A percentile compares a stretch with the other conserved stretches of the same genome.
phyloP scores from a whole-genome alignment of 2,888 invertebrate genomes.

The Lepidonotus clava region DNA sequence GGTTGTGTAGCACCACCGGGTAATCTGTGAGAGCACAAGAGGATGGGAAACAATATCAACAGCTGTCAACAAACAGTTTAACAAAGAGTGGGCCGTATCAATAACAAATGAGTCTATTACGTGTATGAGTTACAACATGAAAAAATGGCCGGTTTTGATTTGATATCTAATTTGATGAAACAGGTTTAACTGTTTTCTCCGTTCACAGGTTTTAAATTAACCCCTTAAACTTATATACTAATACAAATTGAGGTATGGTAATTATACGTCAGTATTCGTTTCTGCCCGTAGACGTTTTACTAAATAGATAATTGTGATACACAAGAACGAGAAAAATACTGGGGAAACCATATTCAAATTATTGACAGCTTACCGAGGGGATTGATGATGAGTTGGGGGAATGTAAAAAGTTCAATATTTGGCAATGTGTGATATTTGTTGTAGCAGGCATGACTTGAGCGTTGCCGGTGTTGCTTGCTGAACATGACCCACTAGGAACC shows the following conservation, averaged over 20 bases:
- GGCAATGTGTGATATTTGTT: conserved; percentile 19
- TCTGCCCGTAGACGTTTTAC: too few species aligned
- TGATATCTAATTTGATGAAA: too few species aligned
- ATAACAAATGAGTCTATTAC: too few species aligned
- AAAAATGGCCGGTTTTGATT: too few species aligned
- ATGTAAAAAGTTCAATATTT: conserved; percentile 47
- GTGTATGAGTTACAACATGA: too few species aligned
- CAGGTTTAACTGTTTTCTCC: too few species aligned
- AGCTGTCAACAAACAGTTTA: neutral
- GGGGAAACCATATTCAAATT: neutral
- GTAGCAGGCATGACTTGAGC: neutral
- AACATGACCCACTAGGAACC: neutral
- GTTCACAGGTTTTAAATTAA: too few species aligned
- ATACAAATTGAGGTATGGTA: too few species aligned
- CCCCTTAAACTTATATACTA: too few species aligned
- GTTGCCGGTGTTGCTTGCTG: neutral
- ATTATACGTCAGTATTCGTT: too few species aligned
- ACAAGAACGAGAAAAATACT: too few species aligned
- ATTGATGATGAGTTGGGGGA: conserved; percentile 25
- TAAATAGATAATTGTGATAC: too few species aligned
- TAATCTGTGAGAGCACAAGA: neutral
- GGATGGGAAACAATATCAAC: neutral
- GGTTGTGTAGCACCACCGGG: conserved; percentile 35
- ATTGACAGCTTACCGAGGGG: conserved; percentile 1
- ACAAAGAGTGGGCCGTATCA: neutral